These are phyloP conservation scores for Blomia tropicalis DNA, from an alignment of 2,888 invertebrate species.

Conservation along the genomic window DNA sequence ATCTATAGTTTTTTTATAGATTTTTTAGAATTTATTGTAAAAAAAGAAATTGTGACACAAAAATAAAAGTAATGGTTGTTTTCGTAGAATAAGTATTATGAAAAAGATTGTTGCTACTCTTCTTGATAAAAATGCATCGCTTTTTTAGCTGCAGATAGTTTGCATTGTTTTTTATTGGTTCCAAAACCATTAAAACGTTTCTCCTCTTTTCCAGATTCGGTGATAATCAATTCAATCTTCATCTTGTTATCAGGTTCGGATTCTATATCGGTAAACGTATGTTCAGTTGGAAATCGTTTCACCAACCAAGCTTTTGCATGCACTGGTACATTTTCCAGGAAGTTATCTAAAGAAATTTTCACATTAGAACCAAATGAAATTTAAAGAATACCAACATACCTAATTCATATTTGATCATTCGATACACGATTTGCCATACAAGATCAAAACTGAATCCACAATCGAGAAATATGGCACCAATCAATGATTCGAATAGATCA, in stretches of 20 bases:
- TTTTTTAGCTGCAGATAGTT: neutral
- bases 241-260: neutral
- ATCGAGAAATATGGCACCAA: conserved; percentile 80
- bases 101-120: no score
- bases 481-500: conserved; percentile 78
- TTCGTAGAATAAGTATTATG: no score
- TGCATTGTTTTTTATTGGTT: neutral
- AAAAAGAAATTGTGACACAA: no score
- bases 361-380: neutral
- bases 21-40: no score
- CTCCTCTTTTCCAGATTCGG: neutral
- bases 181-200: neutral
- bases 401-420: conserved; percentile 26
- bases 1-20: no score
- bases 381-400: neutral
- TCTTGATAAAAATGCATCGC: neutral
- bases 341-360: neutral
- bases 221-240: neutral
- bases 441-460: conserved; percentile 50
- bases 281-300: neutral
- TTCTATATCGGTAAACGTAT: neutral
- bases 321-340: neutral
- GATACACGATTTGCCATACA: conserved; percentile 53
- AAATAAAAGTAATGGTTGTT: no score
- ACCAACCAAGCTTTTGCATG: neutral